Base-by-base conservation (phyloP, 92 coral and sea anemone species). In the Umimayanthus chanpuru region DNA sequence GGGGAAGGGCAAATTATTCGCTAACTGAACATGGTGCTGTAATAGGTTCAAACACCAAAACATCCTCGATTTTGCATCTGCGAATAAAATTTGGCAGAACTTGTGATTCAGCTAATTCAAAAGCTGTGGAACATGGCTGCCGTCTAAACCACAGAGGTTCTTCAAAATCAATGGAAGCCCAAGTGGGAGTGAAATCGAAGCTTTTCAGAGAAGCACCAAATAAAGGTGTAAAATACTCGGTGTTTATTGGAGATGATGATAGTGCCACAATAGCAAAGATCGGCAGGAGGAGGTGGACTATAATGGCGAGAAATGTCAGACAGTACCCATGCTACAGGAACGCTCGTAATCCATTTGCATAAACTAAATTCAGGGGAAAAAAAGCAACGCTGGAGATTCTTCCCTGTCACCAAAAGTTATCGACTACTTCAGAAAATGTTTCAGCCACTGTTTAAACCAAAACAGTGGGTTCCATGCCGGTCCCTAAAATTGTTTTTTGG, bases 21-120 rank as follows among this genome's bases (percentile, higher is more conserved):
- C 53, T n/a, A 4, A 89, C 91, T 26, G 88, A 84, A 8, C 88
- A 82, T 76, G 91, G 81, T 8, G 91, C 91, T 28, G 74, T 81
- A 29, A 88, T 88, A 88, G 73, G 88, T 7, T 11, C 73, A 9
- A 4, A 20, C 10, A 80, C 86, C 2, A 32, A 70, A 21, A 88
- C 81, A 53, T 88, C n/a, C 25, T 81, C 1, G 82, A 73, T 85
- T 65, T 29, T 65, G 72, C 49, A 64, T 43, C 49, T 32, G 36
- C 2, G 36, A 32, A 32, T 32, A 32, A 32, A 32, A 32, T 32
- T 32, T 32, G 0, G 36, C 36, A 43, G 49, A 43, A 43, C 3
- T 43, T 43, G 49, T 43, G 49, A 43, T 43, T 43, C 9, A 43
- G 49, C 49, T 43, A 43, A 43, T 43, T 43, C 49, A 5, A 43